These are phyloP conservation scores for Eubasilissa regina DNA, from an alignment of 1,140 invertebrate genomes.

Conservation along the genomic window DNA sequence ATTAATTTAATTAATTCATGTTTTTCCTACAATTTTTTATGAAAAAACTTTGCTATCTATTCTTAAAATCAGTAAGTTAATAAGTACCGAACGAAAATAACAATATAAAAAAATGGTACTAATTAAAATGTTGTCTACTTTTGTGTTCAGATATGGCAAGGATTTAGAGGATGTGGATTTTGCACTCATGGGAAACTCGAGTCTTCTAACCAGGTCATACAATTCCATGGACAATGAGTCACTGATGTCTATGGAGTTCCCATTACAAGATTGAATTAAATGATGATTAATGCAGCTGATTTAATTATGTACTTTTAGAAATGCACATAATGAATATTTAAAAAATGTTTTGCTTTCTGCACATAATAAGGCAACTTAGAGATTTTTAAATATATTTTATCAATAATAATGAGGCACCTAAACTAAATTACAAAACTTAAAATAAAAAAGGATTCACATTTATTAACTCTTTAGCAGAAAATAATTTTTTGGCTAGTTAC, in stretches of 20 bases:
- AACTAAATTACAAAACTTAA: no score
- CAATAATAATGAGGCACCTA: no score
- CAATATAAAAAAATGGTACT: not conserved
- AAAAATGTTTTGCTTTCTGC: not conserved
- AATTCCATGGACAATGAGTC: constrained; percentile 58
- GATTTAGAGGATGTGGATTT: constrained; percentile 57
- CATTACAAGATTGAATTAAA: constrained; percentile 50
- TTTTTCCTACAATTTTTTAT: no score
- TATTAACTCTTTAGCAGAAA: no score
- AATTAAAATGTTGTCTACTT: constrained; percentile 16
- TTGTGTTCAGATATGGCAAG: constrained; percentile 51
- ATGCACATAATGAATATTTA: not conserved
- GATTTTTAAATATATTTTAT: no score
- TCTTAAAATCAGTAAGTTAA: no score
- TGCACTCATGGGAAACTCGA: constrained; percentile 57
- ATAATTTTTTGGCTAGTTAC: no score
- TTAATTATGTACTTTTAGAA: constrained; percentile 20
- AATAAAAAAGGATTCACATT: no score
- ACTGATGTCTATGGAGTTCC: constrained; percentile 55
- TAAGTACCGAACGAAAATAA: no score
- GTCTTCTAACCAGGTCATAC: constrained; percentile 52
- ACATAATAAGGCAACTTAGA: no score
- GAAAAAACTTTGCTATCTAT: no score
- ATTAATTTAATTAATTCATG: no score
- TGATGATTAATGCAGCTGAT: not conserved